A percentile compares a stretch with the other conserved stretches of the same genome.
These are phyloP conservation scores for Potamilus streckersoni DNA, from an alignment of 1,140 invertebrate genomes.

Conservation along the genomic window DNA sequence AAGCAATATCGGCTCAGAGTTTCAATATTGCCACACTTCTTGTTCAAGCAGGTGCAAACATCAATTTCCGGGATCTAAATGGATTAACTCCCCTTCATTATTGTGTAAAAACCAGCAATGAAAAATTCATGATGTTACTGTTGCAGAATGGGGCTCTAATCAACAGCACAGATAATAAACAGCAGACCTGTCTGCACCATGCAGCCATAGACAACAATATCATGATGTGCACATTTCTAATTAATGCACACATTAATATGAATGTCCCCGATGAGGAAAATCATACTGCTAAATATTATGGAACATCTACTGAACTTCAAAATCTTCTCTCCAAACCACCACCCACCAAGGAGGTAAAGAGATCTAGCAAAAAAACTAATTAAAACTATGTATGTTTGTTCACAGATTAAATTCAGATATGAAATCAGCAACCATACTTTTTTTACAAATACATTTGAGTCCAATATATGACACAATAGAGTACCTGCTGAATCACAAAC, in stretches of 20 bases:
- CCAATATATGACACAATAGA: too few species aligned
- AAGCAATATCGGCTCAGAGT: conserved; percentile 45
- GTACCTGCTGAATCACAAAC: too few species aligned
- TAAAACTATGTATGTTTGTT: too few species aligned
- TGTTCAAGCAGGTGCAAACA: conserved; percentile 51
- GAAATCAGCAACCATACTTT: too few species aligned
- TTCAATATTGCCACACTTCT: conserved; percentile 40
- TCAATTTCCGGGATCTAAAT: conserved; percentile 53
- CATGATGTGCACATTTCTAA: conserved; percentile 34
- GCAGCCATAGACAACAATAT: conserved; percentile 37
- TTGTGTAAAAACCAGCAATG: conserved; percentile 35
- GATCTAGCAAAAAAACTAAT: too few species aligned
- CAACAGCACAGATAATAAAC: conserved; percentile 50
- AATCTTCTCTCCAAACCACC: conserved; percentile 4
- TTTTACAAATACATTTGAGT: too few species aligned
- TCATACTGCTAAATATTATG: conserved; percentile 34
- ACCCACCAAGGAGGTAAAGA: too few species aligned
- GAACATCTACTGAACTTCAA: conserved; percentile 8
- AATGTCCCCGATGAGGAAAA: conserved; percentile 44
- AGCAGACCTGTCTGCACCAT: conserved; percentile 53
- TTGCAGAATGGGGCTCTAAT: conserved; percentile 41
- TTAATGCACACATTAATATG: conserved; percentile 40
- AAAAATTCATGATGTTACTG: conserved; percentile 40
- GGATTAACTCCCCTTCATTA: conserved; percentile 56
- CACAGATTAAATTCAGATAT: too few species aligned